These are phyloP conservation scores for Nasua narica DNA, from an alignment of 2,797 vertebrate genomes.

Conservation along the genomic window DNA sequence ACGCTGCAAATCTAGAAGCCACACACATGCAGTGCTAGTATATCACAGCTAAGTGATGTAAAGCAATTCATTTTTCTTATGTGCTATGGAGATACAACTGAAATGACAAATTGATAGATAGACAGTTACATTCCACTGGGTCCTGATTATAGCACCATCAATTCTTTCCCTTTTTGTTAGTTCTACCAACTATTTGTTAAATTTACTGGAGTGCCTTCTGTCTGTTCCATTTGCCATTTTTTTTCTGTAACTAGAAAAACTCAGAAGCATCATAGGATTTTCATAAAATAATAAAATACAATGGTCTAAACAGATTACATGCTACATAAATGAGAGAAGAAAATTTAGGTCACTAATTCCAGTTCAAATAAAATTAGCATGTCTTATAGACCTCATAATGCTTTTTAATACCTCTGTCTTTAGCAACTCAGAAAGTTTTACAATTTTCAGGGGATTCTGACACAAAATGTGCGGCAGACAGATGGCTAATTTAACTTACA, in stretches of 20 bases:
- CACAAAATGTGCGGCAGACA: background rate
- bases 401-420: background rate
- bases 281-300: background rate
- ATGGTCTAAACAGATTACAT: background rate
- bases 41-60: background rate
- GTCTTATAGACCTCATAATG: background rate
- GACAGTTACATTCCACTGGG: background rate
- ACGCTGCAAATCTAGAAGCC: background rate
- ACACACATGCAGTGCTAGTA: background rate
- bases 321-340: background rate
- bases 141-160: background rate
- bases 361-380: slow-evolving; percentile 24
- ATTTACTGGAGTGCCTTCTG: background rate
- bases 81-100: background rate
- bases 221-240: background rate
- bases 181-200: background rate
- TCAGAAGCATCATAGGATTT: background rate
- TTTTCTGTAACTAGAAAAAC: background rate
- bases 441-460: background rate
- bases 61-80: background rate
- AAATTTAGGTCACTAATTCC: slow-evolving; percentile 31
- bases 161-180: background rate
- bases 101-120: background rate
- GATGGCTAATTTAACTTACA: background rate
- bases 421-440: background rate